These are phyloP conservation scores for Elmis aenea DNA, from an alignment of 2,888 invertebrate genomes.

Conservation along the genomic window DNA sequence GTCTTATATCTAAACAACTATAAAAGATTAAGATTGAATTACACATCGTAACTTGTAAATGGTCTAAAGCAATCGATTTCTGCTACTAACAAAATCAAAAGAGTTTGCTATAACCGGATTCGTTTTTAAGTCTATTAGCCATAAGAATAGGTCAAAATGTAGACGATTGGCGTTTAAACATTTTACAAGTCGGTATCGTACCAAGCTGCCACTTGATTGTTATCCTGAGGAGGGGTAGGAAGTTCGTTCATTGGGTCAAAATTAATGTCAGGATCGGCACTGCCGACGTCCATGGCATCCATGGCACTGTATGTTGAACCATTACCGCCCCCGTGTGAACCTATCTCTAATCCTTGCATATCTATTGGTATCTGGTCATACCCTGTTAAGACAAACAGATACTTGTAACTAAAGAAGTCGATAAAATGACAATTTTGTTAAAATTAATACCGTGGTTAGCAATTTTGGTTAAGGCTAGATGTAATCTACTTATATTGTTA, in stretches of 20 bases:
- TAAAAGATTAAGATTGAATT: too few relatives aligned
- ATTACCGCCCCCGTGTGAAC: conserved; percentile 60
- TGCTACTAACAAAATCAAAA: too few relatives aligned
- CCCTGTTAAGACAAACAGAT: conserved; percentile 62
- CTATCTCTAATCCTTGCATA: conserved; percentile 93
- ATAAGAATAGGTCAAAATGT: too few relatives aligned
- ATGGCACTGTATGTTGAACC: conserved; percentile 70
- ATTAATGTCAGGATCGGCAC: conserved; percentile 69
- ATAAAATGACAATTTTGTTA: neutral
- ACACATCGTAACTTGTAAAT: conserved; percentile 17
- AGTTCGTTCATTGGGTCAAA: conserved; percentile 75
- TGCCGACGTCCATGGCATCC: conserved; percentile 81
- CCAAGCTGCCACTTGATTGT: conserved; percentile 93
- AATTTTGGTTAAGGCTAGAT: too few relatives aligned
- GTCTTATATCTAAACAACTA: conserved; percentile 18
- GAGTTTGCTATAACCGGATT: too few relatives aligned
- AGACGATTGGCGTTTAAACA: too few relatives aligned
- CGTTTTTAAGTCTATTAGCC: too few relatives aligned
- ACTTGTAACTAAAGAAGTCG: neutral
- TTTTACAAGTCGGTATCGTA: conserved; percentile 91
- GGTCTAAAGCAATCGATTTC: too few relatives aligned
- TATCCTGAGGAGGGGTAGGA: conserved; percentile 80
- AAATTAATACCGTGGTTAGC: too few relatives aligned
- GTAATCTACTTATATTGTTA: too few relatives aligned
- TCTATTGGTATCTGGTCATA: conserved; percentile 98